phyloP scores from a whole-genome alignment of 2,797 vertebrate genomes.

The Microtus californicus region DNA sequence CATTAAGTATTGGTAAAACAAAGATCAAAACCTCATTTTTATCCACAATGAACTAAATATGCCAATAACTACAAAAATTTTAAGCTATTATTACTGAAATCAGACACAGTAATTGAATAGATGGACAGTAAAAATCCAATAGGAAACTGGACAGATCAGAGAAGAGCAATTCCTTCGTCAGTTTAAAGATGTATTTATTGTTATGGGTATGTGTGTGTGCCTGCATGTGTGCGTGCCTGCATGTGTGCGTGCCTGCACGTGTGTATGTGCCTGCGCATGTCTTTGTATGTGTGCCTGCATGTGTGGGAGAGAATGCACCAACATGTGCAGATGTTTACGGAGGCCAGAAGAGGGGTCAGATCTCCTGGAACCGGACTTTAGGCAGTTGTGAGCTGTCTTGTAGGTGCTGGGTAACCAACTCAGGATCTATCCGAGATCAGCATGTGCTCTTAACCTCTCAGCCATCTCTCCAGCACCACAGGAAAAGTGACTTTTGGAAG shows the following conservation, averaged over 20 bases:
- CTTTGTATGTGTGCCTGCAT: not conserved
- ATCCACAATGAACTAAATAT: slow-evolving; percentile 40
- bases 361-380: not conserved
- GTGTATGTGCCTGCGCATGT: not conserved
- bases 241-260: too few species aligned
- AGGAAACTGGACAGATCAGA: slow-evolving; percentile 34
- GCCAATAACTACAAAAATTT: slow-evolving; percentile 3
- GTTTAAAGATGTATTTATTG: not conserved
- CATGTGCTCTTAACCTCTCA: not conserved
- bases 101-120: not conserved
- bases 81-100: not conserved
- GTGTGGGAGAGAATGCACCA: not conserved
- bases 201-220: not conserved
- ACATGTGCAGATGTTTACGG: not conserved
- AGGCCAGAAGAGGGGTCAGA: not conserved
- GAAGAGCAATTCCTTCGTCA: not conserved
- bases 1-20: slow-evolving; percentile 12
- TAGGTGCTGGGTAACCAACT: not conserved
- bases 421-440: not conserved
- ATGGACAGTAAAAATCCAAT: slow-evolving; percentile 40
- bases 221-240: not conserved
- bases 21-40: slow-evolving; percentile 32
- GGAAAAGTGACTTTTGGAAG: not conserved
- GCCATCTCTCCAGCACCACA: not conserved
- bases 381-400: not conserved